Evolutionary conservation across 2,797 vertebrate genomes (phyloP).

Genomic region (Ciconia nigra): DNA sequence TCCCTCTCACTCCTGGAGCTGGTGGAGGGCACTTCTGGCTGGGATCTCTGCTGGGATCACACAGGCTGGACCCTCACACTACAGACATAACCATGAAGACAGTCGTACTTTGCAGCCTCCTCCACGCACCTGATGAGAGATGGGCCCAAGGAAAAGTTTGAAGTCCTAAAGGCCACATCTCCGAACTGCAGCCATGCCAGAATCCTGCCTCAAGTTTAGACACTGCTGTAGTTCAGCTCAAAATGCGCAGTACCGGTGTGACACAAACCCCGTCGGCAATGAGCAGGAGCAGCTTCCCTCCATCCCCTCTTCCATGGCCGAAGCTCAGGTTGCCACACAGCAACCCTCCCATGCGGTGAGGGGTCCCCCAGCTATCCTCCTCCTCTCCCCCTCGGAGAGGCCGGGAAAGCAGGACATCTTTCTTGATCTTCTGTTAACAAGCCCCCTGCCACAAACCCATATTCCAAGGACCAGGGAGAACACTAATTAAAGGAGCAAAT

Average conservation of each 20-base stretch:
- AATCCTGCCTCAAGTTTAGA: neutral
- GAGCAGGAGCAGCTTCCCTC: neutral
- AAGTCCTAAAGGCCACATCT: neutral
- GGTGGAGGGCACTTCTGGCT: neutral
- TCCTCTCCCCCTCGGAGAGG: neutral
- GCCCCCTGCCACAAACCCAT: neutral
- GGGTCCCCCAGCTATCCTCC: neutral
- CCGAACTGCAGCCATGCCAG: neutral
- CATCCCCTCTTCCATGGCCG: rapidly evolving
- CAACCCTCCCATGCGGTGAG: neutral
- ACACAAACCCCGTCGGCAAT: neutral
- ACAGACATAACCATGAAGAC: neutral
- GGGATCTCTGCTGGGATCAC: neutral
- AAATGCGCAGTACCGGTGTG: neutral
- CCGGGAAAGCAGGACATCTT: neutral
- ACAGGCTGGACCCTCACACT: neutral
- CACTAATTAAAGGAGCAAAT: slow-evolving; percentile 39
- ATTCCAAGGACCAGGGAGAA: neutral
- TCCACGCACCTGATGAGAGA: neutral
- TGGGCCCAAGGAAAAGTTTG: neutral
- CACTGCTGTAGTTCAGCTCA: neutral
- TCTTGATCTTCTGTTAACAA: neutral
- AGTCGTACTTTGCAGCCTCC: neutral
- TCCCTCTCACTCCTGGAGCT: neutral
- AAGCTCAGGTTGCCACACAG: neutral